Evolutionary conservation across 2,113 vertebrate genomes (phyloP).

Genomic region (Megatriorchis doriae): DNA sequence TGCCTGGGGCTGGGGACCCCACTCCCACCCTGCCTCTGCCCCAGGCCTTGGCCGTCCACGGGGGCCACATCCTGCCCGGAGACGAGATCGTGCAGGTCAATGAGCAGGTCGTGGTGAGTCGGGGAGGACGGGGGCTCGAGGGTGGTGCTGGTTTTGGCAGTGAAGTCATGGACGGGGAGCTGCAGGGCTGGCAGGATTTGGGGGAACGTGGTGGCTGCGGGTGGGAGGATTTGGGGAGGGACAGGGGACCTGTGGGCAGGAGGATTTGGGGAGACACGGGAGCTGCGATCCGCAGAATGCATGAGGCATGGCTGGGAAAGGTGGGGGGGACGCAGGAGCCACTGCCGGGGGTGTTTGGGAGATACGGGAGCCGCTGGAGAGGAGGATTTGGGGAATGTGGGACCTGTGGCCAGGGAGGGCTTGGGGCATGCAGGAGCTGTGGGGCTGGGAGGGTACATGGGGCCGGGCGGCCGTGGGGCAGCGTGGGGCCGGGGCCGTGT

Average conservation of each 20-base stretch:
- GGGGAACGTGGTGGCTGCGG: fast-evolving
- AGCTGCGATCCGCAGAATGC: not conserved
- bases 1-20: fast-evolving
- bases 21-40: not conserved
- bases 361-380: not conserved
- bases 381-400: not conserved
- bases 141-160: not conserved
- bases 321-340: not conserved
- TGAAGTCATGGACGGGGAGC: not conserved
- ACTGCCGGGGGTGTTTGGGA: too few relatives aligned
- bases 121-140: fast-evolving
- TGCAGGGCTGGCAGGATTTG: not conserved
- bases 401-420: not conserved
- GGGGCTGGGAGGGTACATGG: not conserved
- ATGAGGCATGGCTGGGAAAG: not conserved
- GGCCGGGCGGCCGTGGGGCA: not conserved
- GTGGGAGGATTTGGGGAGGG: not conserved
- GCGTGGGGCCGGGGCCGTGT: fast-evolving
- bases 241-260: not conserved
- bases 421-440: not conserved
- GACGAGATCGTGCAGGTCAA: conserved; percentile 94
- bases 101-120: conserved; percentile 90
- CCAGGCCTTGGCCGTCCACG: conserved; percentile 63
- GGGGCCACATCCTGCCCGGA: conserved; percentile 77
- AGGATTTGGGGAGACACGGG: not conserved